Conservation (phyloP, 2,888 invertebrate genomes). For the Monochamus alternatus region DNA sequence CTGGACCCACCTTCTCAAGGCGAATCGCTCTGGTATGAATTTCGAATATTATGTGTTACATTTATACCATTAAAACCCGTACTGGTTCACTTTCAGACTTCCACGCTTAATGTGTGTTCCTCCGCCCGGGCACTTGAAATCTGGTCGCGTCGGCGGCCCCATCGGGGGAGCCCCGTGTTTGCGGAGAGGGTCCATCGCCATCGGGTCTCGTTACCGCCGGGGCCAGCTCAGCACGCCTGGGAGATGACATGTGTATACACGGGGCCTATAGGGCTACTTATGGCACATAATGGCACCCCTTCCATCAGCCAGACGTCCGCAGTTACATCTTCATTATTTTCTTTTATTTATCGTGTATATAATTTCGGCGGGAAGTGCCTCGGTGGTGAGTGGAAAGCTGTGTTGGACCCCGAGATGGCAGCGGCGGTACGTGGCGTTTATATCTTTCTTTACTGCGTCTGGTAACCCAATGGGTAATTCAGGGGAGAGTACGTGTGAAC, state of each 20-base stretch:
- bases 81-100: slow-evolving; percentile 13
- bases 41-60: too few relatives aligned
- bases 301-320: slow-evolving; percentile 17
- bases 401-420: slow-evolving; percentile 18
- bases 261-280: slow-evolving; percentile 48
- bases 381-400: slow-evolving; percentile 35
- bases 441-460: too few relatives aligned
- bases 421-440: too few relatives aligned
- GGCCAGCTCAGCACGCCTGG: slow-evolving; percentile 48
- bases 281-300: slow-evolving; percentile 44
- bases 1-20: too few relatives aligned
- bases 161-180: slow-evolving; percentile 50
- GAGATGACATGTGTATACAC: slow-evolving; percentile 57
- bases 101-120: background rate
- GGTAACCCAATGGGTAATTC: too few relatives aligned
- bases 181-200: slow-evolving; percentile 57
- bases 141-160: slow-evolving; percentile 30
- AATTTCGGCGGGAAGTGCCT: slow-evolving; percentile 30
- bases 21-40: too few relatives aligned
- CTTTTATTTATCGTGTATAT: slow-evolving; percentile 44
- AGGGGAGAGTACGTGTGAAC: background rate
- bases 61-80: background rate
- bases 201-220: slow-evolving; percentile 37
- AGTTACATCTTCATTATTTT: slow-evolving; percentile 52
- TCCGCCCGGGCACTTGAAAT: slow-evolving; percentile 14